Percentiles rank a stretch among this genome's conserved stretches.
phyloP scores from a whole-genome alignment of 2,797 vertebrate genomes.

The Peromyscus melanophrys region DNA sequence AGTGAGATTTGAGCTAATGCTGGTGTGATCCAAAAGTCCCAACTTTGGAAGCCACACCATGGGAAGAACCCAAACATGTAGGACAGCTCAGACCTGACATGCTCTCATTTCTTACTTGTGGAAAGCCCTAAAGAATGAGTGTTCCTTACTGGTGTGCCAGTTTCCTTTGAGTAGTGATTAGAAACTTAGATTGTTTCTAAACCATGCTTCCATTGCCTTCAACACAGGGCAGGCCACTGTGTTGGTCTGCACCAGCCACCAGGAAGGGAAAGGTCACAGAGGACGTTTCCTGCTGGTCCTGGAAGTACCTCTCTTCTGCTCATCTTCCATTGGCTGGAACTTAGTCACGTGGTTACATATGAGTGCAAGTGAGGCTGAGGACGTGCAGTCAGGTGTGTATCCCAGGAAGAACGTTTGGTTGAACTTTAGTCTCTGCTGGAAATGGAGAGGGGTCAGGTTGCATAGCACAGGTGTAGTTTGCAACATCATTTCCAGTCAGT shows the following conservation, averaged over 20 bases:
- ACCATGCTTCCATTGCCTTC: neutral
- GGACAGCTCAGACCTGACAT: neutral
- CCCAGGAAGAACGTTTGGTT: slow-evolving; percentile 15
- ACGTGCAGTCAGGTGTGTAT: neutral
- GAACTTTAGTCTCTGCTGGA: neutral
- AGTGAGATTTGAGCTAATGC: neutral
- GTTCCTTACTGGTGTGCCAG: neutral
- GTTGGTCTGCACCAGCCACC: neutral
- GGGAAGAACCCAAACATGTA: neutral
- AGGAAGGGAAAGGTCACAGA: neutral
- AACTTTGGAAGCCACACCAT: neutral
- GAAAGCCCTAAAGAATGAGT: neutral
- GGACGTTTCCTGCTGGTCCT: neutral
- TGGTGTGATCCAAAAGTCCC: neutral
- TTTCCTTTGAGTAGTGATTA: neutral
- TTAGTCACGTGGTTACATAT: neutral
- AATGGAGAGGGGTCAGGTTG: neutral
- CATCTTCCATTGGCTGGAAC: neutral
- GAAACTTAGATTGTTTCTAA: neutral
- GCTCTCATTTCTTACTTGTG: slow-evolving; percentile 10
- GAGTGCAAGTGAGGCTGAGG: neutral
- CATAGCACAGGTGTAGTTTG: neutral
- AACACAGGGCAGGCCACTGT: neutral
- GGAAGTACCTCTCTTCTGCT: neutral
- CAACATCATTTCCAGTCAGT: neutral